phyloP scores from a whole-genome alignment of 2,888 invertebrate genomes.

The Luffia ferchaultella region DNA sequence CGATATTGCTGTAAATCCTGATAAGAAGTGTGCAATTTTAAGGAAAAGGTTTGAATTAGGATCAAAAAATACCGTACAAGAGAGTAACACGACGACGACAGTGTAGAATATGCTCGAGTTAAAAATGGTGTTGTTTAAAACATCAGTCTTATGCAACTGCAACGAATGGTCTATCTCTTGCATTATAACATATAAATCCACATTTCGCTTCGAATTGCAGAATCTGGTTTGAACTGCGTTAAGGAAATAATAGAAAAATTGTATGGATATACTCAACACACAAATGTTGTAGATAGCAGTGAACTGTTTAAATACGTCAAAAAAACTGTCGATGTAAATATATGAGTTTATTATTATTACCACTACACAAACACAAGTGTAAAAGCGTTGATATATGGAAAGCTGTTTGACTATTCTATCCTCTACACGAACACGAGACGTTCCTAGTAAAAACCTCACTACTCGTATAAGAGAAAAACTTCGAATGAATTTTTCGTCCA shows the following conservation, averaged over 20 bases:
- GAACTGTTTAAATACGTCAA: background rate
- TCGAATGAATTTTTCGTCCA: constrained; percentile 28
- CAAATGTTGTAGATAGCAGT: background rate
- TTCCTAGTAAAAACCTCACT: constrained; percentile 27
- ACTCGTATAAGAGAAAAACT: constrained; percentile 22
- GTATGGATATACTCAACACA: background rate
- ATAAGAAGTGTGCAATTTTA: background rate
- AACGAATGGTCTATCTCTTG: constrained; percentile 36
- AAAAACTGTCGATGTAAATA: background rate
- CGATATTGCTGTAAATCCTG: background rate
- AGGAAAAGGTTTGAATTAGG: background rate
- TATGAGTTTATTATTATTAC: background rate
- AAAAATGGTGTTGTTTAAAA: background rate
- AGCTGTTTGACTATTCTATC: constrained; percentile 30
- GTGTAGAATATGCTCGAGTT: background rate
- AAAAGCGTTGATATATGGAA: constrained; percentile 27
- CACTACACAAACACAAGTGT: constrained; percentile 12
- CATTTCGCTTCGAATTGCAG: constrained; percentile 25
- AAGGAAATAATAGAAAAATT: background rate
- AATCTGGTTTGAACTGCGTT: constrained; percentile 31
- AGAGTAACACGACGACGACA: background rate
- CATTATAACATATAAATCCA: constrained; percentile 28
- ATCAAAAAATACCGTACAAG: background rate
- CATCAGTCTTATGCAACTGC: constrained; percentile 20
- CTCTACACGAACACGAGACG: constrained; percentile 28